phyloP scores from a whole-genome alignment of 2,888 invertebrate genomes.

The Rhamnusium bicolor region DNA sequence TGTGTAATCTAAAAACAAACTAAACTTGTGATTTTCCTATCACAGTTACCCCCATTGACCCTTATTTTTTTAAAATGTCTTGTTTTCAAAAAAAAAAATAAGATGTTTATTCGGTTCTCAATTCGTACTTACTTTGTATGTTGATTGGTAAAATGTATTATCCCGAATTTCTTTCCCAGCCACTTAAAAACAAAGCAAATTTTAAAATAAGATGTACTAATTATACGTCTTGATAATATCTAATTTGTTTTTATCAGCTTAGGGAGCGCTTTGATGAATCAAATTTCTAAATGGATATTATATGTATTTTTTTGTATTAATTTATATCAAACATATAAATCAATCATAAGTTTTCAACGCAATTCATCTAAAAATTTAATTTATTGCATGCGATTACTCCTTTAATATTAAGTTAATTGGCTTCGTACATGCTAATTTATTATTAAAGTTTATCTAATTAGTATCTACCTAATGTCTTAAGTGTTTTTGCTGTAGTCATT shows the following conservation, averaged over 20 bases:
- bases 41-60: no score
- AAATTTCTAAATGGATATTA: not conserved
- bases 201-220: no score
- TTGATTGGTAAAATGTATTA: no score
- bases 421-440: slow-evolving; percentile 9
- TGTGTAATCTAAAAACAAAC: no score
- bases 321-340: not conserved
- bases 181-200: no score
- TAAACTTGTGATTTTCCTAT: no score
- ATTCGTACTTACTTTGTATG: no score
- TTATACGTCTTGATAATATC: not conserved
- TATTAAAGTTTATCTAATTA: slow-evolving; percentile 4
- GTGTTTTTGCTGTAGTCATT: not conserved
- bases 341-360: not conserved
- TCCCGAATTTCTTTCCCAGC: no score
- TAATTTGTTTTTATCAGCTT: not conserved
- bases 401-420: not conserved
- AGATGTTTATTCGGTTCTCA: no score
- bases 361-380: not conserved
- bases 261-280: not conserved
- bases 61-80: no score
- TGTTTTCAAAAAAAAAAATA: no score
- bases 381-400: not conserved
- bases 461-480: not conserved
- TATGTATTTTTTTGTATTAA: not conserved